Evolutionary conservation across 2,888 invertebrate species (phyloP).

Genomic region (Trypoxylon attenuatum): DNA sequence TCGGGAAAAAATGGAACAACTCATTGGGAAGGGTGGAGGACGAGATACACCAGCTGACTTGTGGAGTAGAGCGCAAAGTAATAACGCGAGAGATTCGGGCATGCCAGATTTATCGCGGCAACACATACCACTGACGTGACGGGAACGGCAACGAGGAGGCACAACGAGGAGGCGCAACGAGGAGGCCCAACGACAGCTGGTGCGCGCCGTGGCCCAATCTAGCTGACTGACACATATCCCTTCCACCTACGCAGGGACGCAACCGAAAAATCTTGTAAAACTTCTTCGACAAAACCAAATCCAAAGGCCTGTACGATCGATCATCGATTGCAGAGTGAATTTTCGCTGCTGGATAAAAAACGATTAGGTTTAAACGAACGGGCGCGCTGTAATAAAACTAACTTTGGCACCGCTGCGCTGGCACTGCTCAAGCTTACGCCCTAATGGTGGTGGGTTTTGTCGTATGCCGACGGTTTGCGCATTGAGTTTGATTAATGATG

Average conservation of each 20-base stretch:
- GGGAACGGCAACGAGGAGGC: conserved; percentile 61
- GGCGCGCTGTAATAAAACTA: neutral
- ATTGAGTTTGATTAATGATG: neutral
- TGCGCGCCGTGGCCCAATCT: conserved; percentile 29
- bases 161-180: too few species aligned
- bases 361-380: neutral
- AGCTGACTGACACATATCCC: conserved; percentile 14
- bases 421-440: too few species aligned
- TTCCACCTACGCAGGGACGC: conserved; percentile 12
- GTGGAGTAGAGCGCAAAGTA: conserved; percentile 49
- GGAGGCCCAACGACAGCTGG: conserved; percentile 60
- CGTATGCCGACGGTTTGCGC: neutral
- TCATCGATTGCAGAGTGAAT: neutral
- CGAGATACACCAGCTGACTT: conserved; percentile 35
- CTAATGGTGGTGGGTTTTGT: neutral
- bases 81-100: conserved; percentile 58
- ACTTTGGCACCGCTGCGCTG: neutral
- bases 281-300: too few species aligned
- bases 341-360: neutral
- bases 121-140: conserved; percentile 60
- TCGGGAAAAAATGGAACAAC: neutral
- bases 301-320: too few species aligned
- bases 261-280: too few species aligned
- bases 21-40: too few species aligned
- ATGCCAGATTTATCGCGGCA: conserved; percentile 61